Evolutionary conservation across 2,113 vertebrate genomes (phyloP).

Genomic region (Pangasianodon gigas): DNA sequence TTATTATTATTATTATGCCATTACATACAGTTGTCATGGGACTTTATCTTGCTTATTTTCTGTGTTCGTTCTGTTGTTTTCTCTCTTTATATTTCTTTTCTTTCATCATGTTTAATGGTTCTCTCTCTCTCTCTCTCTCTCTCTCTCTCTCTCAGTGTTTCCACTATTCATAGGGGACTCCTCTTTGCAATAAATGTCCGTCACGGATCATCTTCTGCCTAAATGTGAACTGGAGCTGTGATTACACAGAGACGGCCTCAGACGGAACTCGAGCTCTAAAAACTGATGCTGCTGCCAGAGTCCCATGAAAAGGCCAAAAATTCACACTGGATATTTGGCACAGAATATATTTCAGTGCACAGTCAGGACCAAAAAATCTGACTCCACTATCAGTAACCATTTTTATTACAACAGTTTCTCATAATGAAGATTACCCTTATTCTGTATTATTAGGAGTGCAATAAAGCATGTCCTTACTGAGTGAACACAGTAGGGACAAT

Average conservation of each 20-base stretch:
- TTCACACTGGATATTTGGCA: conserved; percentile 10
- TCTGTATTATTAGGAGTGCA: background rate
- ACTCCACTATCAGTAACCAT: background rate
- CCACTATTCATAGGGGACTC: conserved; percentile 70
- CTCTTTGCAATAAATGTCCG: conserved; percentile 77
- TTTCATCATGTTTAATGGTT: background rate
- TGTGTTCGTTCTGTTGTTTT: background rate
- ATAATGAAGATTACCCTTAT: background rate
- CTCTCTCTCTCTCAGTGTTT: conserved; percentile 56
- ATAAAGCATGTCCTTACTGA: background rate
- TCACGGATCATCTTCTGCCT: conserved; percentile 76
- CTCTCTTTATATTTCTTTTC: background rate
- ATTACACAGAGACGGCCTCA: conserved; percentile 73
- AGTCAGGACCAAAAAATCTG: background rate
- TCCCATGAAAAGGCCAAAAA: conserved; percentile 66
- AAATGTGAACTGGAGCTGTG: conserved; percentile 75
- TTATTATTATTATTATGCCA: background rate
- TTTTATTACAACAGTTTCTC: background rate
- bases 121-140: conserved; percentile 45
- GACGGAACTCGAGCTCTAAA: conserved; percentile 60
- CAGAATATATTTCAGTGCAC: background rate
- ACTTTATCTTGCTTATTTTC: background rate
- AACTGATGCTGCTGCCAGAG: conserved; percentile 39
- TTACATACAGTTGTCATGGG: background rate
- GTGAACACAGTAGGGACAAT: background rate